A percentile compares a stretch with the other conserved stretches of the same genome.
These are phyloP conservation scores for Brachyistius frenatus DNA, from an alignment of 2,113 vertebrate genomes.

Conservation along the genomic window DNA sequence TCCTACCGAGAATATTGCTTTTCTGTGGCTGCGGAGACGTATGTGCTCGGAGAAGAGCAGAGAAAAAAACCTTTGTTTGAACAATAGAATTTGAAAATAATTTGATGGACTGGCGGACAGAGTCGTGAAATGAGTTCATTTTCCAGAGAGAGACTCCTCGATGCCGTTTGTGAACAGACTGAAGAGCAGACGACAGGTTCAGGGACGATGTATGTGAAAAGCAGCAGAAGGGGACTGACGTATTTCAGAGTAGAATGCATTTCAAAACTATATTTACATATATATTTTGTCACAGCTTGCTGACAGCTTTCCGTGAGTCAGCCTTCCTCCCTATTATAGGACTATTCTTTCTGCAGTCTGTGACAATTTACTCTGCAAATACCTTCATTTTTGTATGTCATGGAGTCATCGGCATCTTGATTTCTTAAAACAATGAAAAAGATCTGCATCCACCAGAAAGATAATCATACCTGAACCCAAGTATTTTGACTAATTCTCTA, in stretches of 20 bases:
- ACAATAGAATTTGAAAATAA: constrained; percentile 52
- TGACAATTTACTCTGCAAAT: no score
- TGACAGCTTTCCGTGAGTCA: not conserved
- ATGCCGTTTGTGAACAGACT: constrained; percentile 25
- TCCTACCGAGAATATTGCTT: constrained; percentile 68
- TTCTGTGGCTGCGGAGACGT: constrained; percentile 30
- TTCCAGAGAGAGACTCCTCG: constrained; percentile 22
- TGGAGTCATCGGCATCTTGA: no score
- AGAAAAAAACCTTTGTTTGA: constrained; percentile 32
- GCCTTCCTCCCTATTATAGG: not conserved
- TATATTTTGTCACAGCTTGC: not conserved
- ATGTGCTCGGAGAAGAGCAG: constrained; percentile 1
- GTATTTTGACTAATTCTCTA: no score
- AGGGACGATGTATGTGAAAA: constrained; percentile 5
- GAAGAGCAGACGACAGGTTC: constrained; percentile 11
- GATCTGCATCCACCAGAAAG: no score
- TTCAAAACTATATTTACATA: not conserved
- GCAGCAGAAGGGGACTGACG: not conserved
- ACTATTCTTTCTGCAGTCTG: no score
- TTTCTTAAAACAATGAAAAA: no score
- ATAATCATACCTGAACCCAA: no score
- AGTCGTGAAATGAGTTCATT: constrained; percentile 49
- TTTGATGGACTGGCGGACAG: constrained; percentile 17
- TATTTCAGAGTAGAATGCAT: not conserved
- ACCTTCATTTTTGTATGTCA: no score